phyloP scores from a whole-genome alignment of 2,888 invertebrate genomes.

The Sminthurinus aureus region DNA sequence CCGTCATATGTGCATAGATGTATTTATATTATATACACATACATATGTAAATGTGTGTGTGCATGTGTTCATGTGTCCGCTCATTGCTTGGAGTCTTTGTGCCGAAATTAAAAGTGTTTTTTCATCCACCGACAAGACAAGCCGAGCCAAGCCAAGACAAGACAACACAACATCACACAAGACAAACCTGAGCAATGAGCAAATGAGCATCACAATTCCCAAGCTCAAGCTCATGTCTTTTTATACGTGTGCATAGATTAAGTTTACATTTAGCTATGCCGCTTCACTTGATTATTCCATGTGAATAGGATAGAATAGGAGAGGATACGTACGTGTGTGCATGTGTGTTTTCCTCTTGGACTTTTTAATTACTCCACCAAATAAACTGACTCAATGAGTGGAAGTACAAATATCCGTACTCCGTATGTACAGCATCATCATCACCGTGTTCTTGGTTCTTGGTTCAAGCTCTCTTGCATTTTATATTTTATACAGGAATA shows the following conservation, averaged over 20 bases:
- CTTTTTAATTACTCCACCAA: constrained; percentile 39
- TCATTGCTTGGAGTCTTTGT: background rate
- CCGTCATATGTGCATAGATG: background rate
- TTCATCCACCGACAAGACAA: constrained; percentile 18
- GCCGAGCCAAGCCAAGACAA: too few species aligned
- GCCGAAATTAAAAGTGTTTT: constrained; percentile 35
- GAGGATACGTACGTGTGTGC: background rate
- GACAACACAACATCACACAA: too few species aligned
- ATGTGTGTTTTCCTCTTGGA: constrained; percentile 21
- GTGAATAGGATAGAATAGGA: too few species aligned
- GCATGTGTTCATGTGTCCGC: background rate
- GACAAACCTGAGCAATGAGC: too few species aligned
- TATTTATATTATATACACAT: too few species aligned
- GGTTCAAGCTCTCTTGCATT: too few species aligned
- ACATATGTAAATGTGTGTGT: too few species aligned
- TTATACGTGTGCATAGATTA: constrained; percentile 30
- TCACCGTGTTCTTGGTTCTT: background rate
- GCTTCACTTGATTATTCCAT: background rate
- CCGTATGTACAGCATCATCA: background rate
- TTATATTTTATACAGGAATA: background rate
- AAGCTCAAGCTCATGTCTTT: constrained; percentile 15
- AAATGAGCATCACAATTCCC: too few species aligned
- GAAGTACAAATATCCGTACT: background rate
- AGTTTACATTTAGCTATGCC: constrained; percentile 30
- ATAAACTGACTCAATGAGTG: constrained; percentile 17